Base-by-base conservation (phyloP, 2,113 vertebrate species). In the Nothobranchius furzeri region DNA sequence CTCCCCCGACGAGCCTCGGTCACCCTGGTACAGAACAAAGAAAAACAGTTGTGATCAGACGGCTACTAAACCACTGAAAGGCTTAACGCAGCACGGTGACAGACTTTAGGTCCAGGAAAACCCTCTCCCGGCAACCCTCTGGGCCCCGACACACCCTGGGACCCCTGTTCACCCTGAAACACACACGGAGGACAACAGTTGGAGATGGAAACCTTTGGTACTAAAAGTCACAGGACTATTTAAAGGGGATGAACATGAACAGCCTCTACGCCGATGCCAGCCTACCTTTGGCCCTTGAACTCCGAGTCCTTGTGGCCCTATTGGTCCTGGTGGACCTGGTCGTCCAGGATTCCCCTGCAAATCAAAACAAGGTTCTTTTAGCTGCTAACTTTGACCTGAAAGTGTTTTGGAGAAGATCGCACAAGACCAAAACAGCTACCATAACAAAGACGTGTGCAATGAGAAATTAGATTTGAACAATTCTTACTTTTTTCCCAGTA, bases 241-340 rank as follows among this genome's bases (percentile, higher is more conserved):
- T 40, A 30, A 30, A 9, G 7, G 14, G n/a, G 7, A 63, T 40
- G 6, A 1, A 40, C 37, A 40, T 40, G 12, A 13, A 9, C 25
- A 1, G 4, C 13, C 9, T 40, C 30, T 50, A 8, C 12, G 24
- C 37, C 60, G 59, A 20, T 12, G 1, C 14, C 2, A 15, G 47
- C 70, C 65, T 84, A 96, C 96, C 94, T 96, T 97, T 78, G 90
- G 82, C 64, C 95, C 96, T 83, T 96, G 96, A 77, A 96, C 57
- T 66, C 95, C 94, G 85, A 93, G 92, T 42, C 96, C 96, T 60
- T 91, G 94, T 58, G 94, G 94, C 37, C 95, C 96, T 4, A 69
- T 43, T 35, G 90, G 88, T 7, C 96, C 95, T 14, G 90, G 80
- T 47, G 87, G 88, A 4, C 96, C 95, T 52, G 92, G 90, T 37